Base-by-base conservation (phyloP, 2,797 vertebrate genomes). In the Microchirus variegatus region DNA sequence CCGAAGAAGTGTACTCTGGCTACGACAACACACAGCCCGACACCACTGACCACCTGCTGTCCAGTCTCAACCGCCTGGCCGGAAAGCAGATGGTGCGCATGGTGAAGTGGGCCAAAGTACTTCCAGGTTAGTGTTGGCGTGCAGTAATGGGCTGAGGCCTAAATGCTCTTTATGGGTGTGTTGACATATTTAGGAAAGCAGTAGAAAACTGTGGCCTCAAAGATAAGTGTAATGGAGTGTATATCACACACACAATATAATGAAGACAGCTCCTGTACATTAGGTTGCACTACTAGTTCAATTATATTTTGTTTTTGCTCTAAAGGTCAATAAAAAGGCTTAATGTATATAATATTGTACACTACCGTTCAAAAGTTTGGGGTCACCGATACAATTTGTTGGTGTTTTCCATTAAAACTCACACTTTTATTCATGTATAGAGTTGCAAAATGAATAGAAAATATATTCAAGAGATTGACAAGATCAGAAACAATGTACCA, bases 21-120 rank as follows among this genome's bases (percentile, higher is more conserved):
- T 99, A 97, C 0, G 97, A 99, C 91, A 94, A 83, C 83, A 93
- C 95, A 0, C 95, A 94, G 82, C 96, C 97, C 0, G 97, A 99
- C 87, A 99, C 96, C 0, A 94, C 96, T 0, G 95, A 97, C 83
- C 94, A 96, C 90, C 93, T 99, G 87, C 95, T 99, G 58, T 96
- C 96, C 90, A 98, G 96, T 67, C 91, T 99, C 83, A 99, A 99
- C 94, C 95, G 95, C 88, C 90, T 99, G 70, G 97, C 96, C 0
- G 97, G 96, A 80, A 98, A 99, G 84, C 97, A 99, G 94, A 98
- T 99, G 96, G 96, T 99, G 60, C 95, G 97, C 73, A 94, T 98
- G 77, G 97, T 99, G 85, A 99, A 99, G 90, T 99, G 97, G 97
- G 97, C 97, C 89, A 99, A 99, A 95, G 94, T 98, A 93, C 96